Conservation (phyloP, 2,797 vertebrate genomes). For the Lutjanus campechanus region DNA sequence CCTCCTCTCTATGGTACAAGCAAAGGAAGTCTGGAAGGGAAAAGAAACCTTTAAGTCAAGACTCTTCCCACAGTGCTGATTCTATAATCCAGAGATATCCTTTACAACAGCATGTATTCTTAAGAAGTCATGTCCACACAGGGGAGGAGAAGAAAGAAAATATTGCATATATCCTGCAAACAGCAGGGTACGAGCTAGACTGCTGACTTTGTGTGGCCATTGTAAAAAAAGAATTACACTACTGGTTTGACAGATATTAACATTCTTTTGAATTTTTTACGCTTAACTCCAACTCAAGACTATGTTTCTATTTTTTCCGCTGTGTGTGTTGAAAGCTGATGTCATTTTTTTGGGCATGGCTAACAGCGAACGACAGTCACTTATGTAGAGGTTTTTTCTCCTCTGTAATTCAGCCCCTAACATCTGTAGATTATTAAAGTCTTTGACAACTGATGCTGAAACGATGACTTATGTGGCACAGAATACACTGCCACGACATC, state of each 20-base stretch:
- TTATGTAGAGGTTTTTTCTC: constrained; percentile 42
- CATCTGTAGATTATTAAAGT: constrained; percentile 64
- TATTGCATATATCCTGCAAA: constrained; percentile 77
- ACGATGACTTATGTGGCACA: constrained; percentile 39
- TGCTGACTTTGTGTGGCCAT: constrained; percentile 69
- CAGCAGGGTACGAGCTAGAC: constrained; percentile 69
- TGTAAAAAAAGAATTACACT: constrained; percentile 62
- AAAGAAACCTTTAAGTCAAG: constrained; percentile 87
- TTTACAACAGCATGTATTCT: constrained; percentile 86
- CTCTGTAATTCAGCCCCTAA: constrained; percentile 63
- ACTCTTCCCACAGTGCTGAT: constrained; percentile 86
- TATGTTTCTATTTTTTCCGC: constrained; percentile 29
- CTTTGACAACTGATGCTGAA: constrained; percentile 54
- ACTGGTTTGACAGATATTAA: constrained; percentile 58
- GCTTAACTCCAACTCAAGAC: constrained; percentile 47
- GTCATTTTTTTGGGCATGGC: constrained; percentile 46
- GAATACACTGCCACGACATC: constrained; percentile 37
- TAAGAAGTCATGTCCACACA: constrained; percentile 84
- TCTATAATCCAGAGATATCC: constrained; percentile 89
- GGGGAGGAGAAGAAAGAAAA: constrained; percentile 78
- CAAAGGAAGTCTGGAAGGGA: constrained; percentile 85
- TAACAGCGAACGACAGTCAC: constrained; percentile 52
- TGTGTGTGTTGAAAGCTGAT: constrained; percentile 48
- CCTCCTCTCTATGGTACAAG: constrained; percentile 74
- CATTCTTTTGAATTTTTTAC: constrained; percentile 49